Percentiles rank a stretch among this genome's conserved stretches.
These are phyloP conservation scores for Callimico goeldii DNA, from an alignment of 2,797 vertebrate genomes.

Conservation along the genomic window DNA sequence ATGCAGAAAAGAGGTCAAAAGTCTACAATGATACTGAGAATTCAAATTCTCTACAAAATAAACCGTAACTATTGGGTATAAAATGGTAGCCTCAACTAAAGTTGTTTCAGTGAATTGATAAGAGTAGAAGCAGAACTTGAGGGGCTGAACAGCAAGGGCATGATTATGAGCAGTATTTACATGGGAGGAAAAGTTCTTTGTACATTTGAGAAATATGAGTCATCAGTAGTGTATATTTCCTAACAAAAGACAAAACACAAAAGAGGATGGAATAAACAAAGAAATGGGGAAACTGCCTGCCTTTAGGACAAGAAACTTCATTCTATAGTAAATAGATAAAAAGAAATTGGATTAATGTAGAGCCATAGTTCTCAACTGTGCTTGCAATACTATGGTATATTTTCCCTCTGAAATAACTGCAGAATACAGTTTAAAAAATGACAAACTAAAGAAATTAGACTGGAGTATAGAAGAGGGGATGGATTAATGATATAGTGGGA, in stretches of 20 bases:
- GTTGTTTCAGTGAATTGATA: not conserved
- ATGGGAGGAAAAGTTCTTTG: not conserved
- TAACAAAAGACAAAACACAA: not conserved
- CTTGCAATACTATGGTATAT: not conserved
- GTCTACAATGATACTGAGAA: not conserved
- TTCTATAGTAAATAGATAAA: not conserved
- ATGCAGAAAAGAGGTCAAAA: not conserved
- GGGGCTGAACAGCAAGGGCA: not conserved
- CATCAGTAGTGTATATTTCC: not conserved
- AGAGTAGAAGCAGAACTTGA: not conserved
- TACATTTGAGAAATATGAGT: not conserved
- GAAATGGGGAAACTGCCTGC: not conserved
- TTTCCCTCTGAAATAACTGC: not conserved
- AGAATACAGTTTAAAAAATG: not conserved
- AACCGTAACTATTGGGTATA: not conserved
- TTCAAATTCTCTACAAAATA: not conserved
- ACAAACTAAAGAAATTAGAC: not conserved
- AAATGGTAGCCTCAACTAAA: not conserved
- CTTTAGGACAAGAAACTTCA: not conserved
- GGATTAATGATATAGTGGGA: no score
- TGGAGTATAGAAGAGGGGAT: not conserved
- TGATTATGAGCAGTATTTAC: not conserved
- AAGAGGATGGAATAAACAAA: not conserved
- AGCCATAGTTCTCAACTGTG: not conserved
- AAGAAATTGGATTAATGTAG: not conserved